Conservation (phyloP, 1,140 invertebrate genomes). For the Drosophila mayri region DNA sequence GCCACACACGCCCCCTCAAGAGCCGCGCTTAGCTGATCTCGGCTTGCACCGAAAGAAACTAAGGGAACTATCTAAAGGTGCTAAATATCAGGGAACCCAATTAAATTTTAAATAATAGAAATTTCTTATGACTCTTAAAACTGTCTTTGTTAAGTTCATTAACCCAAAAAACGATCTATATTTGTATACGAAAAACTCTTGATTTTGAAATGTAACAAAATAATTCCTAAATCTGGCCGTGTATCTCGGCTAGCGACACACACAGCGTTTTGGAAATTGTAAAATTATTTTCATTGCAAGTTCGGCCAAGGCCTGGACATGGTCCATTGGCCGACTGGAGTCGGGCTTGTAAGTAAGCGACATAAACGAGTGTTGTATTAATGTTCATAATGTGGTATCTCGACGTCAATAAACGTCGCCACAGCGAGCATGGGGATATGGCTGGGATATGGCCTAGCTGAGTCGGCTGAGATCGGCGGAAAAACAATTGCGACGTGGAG, state of each 20-base stretch:
- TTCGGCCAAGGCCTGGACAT: constrained; percentile 43
- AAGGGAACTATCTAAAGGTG: too few relatives aligned
- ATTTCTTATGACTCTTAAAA: not conserved
- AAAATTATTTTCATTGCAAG: constrained; percentile 78
- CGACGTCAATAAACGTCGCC: constrained; percentile 84
- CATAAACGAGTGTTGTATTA: constrained; percentile 84
- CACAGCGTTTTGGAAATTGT: constrained; percentile 80
- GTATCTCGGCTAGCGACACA: constrained; percentile 51
- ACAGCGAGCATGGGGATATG: constrained; percentile 7
- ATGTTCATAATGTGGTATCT: constrained; percentile 85
- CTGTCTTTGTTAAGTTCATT: too few relatives aligned
- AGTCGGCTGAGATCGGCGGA: constrained; percentile 22
- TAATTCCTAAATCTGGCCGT: not conserved
- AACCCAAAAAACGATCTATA: too few relatives aligned
- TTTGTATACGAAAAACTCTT: too few relatives aligned
- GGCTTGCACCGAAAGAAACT: constrained; percentile 12
- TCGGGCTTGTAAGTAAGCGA: constrained; percentile 79
- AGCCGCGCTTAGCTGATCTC: constrained; percentile 16
- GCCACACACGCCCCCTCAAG: constrained; percentile 75
- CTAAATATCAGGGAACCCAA: too few relatives aligned
- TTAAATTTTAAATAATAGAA: not conserved
- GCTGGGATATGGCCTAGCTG: constrained; percentile 11
- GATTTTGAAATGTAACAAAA: too few relatives aligned
- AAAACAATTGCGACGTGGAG: constrained; percentile 63
- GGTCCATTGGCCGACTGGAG: constrained; percentile 34